Percentiles rank a stretch among this genome's conserved stretches.
Conservation (phyloP, 2,888 invertebrate genomes). For the Kryphioiulus occultus region DNA sequence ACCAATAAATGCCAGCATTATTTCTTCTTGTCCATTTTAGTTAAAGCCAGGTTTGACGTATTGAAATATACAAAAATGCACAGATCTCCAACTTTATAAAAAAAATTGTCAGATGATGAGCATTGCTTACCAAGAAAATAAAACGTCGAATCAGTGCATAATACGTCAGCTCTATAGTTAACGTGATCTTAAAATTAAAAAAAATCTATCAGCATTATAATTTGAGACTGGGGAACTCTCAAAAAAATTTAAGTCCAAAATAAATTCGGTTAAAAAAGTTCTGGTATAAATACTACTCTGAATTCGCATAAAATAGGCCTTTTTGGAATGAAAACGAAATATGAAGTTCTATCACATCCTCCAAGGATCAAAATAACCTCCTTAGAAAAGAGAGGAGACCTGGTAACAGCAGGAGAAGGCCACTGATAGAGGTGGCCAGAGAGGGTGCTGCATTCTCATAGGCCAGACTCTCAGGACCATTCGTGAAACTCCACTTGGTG, state of each 20-base stretch:
- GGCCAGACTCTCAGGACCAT: constrained; percentile 49
- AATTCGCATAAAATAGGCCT: not conserved
- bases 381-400: not conserved
- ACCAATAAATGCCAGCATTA: too few species aligned
- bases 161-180: not conserved
- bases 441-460: constrained; percentile 47
- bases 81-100: too few species aligned
- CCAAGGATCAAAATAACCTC: not conserved
- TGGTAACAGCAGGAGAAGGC: not conserved
- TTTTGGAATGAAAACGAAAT: not conserved
- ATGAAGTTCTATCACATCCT: not conserved
- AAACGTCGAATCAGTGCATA: too few species aligned
- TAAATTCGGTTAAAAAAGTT: not conserved
- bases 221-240: not conserved
- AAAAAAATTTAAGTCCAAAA: not conserved
- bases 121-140: too few species aligned
- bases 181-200: not conserved
- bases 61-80: not conserved
- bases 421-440: not conserved
- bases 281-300: not conserved
- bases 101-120: too few species aligned
- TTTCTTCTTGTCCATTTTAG: not conserved
- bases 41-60: not conserved
- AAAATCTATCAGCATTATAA: not conserved
- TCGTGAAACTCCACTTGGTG: constrained; percentile 46